Percentiles rank a stretch among this genome's conserved stretches.
Evolutionary conservation across 1,140 invertebrate genomes (phyloP).

Genomic region (Macrosteles quadrilineatus): DNA sequence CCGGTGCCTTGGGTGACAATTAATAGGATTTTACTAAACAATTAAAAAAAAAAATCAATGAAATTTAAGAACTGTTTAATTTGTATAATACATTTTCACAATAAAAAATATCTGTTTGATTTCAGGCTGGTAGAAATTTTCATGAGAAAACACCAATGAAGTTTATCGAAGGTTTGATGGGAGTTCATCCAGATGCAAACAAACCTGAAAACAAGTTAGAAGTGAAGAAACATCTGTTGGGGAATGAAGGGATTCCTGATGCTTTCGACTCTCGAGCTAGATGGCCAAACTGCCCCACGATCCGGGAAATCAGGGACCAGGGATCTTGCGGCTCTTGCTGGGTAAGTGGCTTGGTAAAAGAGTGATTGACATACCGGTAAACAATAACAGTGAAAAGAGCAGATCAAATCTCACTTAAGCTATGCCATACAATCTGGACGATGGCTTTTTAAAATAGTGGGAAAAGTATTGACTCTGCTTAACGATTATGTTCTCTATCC

Average conservation of each 20-base stretch:
- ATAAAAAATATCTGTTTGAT: slow-evolving; percentile 18
- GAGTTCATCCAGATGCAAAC: slow-evolving; percentile 61
- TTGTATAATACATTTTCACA: not conserved
- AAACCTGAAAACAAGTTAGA: slow-evolving; percentile 49
- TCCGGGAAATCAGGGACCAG: slow-evolving; percentile 78
- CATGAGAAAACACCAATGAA: slow-evolving; percentile 54
- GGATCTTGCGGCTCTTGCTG: slow-evolving; percentile 73
- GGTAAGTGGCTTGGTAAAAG: too few species aligned
- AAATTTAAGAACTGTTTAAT: not conserved
- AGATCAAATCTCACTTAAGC: too few species aligned
- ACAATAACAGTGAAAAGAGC: too few species aligned
- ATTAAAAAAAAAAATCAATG: not conserved
- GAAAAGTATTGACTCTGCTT: too few species aligned
- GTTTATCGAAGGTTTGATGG: slow-evolving; percentile 68
- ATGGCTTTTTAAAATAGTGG: too few species aligned
- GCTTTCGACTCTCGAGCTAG: slow-evolving; percentile 76
- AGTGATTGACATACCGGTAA: too few species aligned
- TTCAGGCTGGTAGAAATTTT: slow-evolving; percentile 71
- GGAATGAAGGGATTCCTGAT: slow-evolving; percentile 59
- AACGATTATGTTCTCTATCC: too few species aligned
- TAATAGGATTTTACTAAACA: too few species aligned
- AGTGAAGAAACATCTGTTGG: not conserved
- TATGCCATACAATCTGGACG: too few species aligned
- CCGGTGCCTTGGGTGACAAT: not conserved
- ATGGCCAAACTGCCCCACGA: slow-evolving; percentile 85